Evolutionary conservation across 2,888 invertebrate genomes (phyloP), one percentile per base, ranked within the genome.

Genomic region (Cylindroiulus punctatus): DNA sequence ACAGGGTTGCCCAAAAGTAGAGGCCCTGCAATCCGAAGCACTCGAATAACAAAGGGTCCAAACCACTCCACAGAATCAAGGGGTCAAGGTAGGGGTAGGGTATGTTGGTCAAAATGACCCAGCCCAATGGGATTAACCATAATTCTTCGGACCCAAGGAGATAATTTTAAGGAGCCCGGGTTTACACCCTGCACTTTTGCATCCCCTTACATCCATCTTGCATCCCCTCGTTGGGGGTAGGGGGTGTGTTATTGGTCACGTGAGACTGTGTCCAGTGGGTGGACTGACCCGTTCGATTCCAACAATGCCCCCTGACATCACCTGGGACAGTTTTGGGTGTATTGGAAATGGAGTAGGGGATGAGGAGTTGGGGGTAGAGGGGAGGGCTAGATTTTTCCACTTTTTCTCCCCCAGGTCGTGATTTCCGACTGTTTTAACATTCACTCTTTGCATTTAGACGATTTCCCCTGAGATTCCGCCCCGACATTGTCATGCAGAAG

Each of bases 371-470:
- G 10, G 65, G n/a, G 7, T 5, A 8, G 65, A 47, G 14, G 19
- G 14, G 14, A 42, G 42, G 57, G 57, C 1, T 3, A 5, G n/a
- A n/a, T 7, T 57, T 57, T n/a, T n/a, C 65, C 65, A 65, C 65
- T 65, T 65, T 65, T 32, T 36, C 36, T 32, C 32, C 82, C 40
- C n/a, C 82, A 36, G 7, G 36, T 40, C 82, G 82, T 82, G 82
- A 82, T 82, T 82, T 82, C 42, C 3, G 82, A 82, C 82, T 42
- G 22, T 82, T 82, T 82, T 82, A 82, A 82, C 82, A 82, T 82
- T 82, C 82, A 82, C 82, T 82, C 40, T 42, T 42, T 82, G 82
- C 82, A 82, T 82, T 82, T 42, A 82, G 42, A 19, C 82, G 82
- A 82, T 82, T 82, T 82, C 82, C 82, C 82, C 5, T 0, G 82